phyloP scores from a whole-genome alignment of 2,888 invertebrate species.

The Sabatieria punctata region DNA sequence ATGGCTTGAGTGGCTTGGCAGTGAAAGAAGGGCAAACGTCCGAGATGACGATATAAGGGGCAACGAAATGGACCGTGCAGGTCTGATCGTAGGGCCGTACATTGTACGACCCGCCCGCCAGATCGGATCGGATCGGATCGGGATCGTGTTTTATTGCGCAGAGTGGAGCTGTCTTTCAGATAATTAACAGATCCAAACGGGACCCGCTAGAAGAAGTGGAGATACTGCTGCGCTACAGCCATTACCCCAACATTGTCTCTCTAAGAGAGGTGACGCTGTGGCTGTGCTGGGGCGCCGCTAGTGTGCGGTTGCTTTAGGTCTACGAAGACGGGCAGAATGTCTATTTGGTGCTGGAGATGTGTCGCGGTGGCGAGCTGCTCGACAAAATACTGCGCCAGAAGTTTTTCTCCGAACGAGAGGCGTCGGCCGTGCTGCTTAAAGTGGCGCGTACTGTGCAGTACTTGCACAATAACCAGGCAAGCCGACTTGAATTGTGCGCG shows the following conservation, averaged over 20 bases:
- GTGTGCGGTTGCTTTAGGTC: slow-evolving; percentile 39
- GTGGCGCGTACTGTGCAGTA: slow-evolving; percentile 75
- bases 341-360: slow-evolving; percentile 76
- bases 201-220: slow-evolving; percentile 96
- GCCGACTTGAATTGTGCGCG: slow-evolving; percentile 36
- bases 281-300: not conserved
- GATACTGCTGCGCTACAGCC: slow-evolving; percentile 78
- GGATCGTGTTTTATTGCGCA: too few species aligned
- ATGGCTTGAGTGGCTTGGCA: too few species aligned
- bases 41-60: too few species aligned
- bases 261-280: slow-evolving; percentile 54
- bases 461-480: slow-evolving; percentile 70
- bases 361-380: slow-evolving; percentile 81
- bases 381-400: slow-evolving; percentile 67
- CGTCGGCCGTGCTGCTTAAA: slow-evolving; percentile 67
- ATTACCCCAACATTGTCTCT: slow-evolving; percentile 82
- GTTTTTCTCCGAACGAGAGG: slow-evolving; percentile 73
- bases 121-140: too few species aligned
- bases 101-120: too few species aligned
- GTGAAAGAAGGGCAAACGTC: too few species aligned
- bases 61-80: too few species aligned
- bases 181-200: slow-evolving; percentile 72
- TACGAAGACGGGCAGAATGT: slow-evolving; percentile 62
- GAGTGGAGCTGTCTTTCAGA: slow-evolving; percentile 40
- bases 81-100: too few species aligned